phyloP scores from a whole-genome alignment of 2,113 vertebrate genomes.

The Capra hircus region DNA sequence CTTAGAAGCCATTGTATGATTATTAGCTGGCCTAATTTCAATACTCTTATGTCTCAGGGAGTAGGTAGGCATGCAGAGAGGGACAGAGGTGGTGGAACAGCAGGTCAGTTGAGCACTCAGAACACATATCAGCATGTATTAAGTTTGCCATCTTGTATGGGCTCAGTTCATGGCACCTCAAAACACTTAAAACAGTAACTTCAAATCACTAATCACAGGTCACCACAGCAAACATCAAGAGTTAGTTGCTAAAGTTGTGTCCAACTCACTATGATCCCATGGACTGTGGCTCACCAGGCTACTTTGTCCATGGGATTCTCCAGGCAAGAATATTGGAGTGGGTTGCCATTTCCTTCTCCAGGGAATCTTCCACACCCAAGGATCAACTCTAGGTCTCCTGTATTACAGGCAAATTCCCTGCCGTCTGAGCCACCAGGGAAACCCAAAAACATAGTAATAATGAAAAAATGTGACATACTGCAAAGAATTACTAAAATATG shows the following conservation, averaged over 20 bases:
- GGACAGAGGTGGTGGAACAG: too few relatives aligned
- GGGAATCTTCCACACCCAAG: not conserved
- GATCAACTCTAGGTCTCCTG: not conserved
- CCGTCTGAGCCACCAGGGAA: rapidly evolving
- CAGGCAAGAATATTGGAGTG: not conserved
- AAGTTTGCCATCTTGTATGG: not conserved
- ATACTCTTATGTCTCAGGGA: not conserved
- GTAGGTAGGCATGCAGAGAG: not conserved
- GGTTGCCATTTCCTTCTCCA: not conserved
- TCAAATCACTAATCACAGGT: not conserved
- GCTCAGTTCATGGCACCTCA: not conserved
- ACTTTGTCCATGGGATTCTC: not conserved
- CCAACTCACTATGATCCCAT: not conserved
- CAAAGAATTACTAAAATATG: not conserved
- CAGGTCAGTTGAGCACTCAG: not conserved
- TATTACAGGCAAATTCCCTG: not conserved
- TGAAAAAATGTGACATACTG: not conserved
- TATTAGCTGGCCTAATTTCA: not conserved
- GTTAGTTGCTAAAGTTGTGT: not conserved
- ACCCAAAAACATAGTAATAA: not conserved
- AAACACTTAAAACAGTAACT: not conserved
- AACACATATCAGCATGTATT: not conserved
- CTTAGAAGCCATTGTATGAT: not conserved
- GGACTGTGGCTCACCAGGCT: not conserved
- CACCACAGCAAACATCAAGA: not conserved